Conservation (phyloP, 2,888 invertebrate genomes). For the Drosophila mercatorum region DNA sequence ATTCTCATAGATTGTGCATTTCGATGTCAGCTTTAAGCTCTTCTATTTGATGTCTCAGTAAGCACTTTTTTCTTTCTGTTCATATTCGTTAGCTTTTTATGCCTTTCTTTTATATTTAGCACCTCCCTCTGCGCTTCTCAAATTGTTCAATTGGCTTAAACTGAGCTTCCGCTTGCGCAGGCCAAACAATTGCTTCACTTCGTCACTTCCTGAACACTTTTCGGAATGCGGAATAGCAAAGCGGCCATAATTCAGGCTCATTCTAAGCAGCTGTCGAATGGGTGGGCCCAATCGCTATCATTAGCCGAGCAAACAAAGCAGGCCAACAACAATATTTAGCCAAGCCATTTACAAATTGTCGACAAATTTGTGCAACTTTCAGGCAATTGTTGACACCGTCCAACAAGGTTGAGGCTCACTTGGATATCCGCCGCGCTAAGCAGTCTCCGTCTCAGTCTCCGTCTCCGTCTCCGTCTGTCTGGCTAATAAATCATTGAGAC, state of each 20-base stretch:
- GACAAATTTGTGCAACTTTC: constrained; percentile 72
- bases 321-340: background rate
- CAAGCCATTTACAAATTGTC: constrained; percentile 56
- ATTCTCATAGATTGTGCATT: no score
- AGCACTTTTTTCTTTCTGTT: no score
- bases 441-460: constrained; percentile 23
- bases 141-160: background rate
- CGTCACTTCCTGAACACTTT: background rate
- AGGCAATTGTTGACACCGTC: constrained; percentile 69
- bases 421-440: constrained; percentile 45
- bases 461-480: constrained; percentile 33
- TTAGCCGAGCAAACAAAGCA: constrained; percentile 48
- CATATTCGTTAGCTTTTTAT: no score
- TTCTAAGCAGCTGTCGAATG: constrained; percentile 38
- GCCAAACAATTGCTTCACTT: background rate
- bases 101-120: background rate
- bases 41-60: no score
- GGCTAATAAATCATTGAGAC: constrained; percentile 76
- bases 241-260: constrained; percentile 3
- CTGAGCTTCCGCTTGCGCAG: background rate
- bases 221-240: background rate
- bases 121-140: background rate
- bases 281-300: constrained; percentile 67
- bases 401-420: constrained; percentile 13
- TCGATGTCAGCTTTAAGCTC: no score